A percentile compares a stretch with the other conserved stretches of the same genome.
Evolutionary conservation across 1,140 invertebrate genomes (phyloP).

Genomic region (Drosophila leontia): DNA sequence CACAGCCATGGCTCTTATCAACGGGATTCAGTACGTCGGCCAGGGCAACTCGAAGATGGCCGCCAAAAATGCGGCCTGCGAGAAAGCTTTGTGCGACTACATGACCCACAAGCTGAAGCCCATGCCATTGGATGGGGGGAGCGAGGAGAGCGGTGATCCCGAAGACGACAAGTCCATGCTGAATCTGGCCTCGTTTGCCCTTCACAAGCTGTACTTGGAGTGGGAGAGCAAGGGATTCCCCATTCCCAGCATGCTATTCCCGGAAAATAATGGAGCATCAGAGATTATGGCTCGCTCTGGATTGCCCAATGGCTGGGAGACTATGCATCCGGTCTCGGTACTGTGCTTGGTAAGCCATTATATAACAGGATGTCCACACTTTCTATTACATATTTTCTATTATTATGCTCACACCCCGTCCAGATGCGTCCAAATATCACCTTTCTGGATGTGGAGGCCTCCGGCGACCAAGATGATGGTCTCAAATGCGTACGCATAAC

Average conservation of each 20-base stretch:
- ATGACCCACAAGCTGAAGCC: conserved; percentile 86
- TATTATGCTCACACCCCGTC: no score
- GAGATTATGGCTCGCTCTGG: conserved; percentile 75
- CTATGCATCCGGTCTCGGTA: conserved; percentile 90
- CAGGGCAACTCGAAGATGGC: conserved; percentile 85
- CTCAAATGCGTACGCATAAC: conserved; percentile 86
- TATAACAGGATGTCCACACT: no score
- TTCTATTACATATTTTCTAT: no score
- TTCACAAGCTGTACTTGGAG: conserved; percentile 90
- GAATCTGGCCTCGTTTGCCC: conserved; percentile 90
- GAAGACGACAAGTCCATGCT: conserved; percentile 89
- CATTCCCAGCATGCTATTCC: conserved; percentile 85
- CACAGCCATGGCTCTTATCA: conserved; percentile 70
- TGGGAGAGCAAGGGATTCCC: conserved; percentile 90
- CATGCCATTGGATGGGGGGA: conserved; percentile 39
- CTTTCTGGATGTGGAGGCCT: conserved; percentile 87
- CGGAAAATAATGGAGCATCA: conserved; percentile 31
- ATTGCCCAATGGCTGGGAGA: conserved; percentile 87
- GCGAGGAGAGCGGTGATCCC: conserved; percentile 62
- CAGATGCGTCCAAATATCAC: conserved; percentile 89
- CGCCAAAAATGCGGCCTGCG: conserved; percentile 88
- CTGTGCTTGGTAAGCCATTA: conserved; percentile 85
- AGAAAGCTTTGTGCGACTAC: conserved; percentile 89
- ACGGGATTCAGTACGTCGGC: conserved; percentile 73
- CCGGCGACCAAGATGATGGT: conserved; percentile 87